Base-by-base conservation (phyloP, 2,797 vertebrate species). In the Crocidura indochinensis region DNA sequence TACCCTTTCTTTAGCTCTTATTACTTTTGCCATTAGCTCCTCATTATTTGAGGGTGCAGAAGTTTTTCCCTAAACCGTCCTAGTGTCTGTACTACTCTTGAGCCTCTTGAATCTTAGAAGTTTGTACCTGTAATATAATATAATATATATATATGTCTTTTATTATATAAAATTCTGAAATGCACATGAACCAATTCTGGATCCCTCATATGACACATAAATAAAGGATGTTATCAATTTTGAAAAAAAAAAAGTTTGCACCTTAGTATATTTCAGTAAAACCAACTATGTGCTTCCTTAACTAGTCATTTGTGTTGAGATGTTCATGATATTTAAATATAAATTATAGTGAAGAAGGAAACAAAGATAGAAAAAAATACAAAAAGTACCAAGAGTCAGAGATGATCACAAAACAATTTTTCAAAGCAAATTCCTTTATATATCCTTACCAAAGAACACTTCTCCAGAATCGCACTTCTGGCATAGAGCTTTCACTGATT, bases 221-320 rank as follows among this genome's bases (percentile, higher is more conserved):
- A 38, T 38, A 38, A 38, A 38, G 38, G 38, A 38, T 38, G 38
- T 38, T 38, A 38, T 38, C 38, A 38, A 38, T 38, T 38, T 38
- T 38, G 38, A 38, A 38, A 38, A 38, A 38, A 38, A 38, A 38
- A 44, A 87, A 91, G 26, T 53, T 51, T 46, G 75, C 38, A 19
- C 60, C 68, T 87, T 79, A 20, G 78, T 69, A 92, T 47, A 69
- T 51, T n/a, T n/a, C n/a, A 75, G 10, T 84, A n/a, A 90, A 56
- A 12, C 24, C 15, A 67, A 1, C 29, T 29, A 22, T 53, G 69
- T 22, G 0, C 44, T 22, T 77, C 67, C 47, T 65, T 67, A 65
- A n/a, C 62, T 88, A 68, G 44, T 7, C 4, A 77, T 73, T 60
- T 60, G 7, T 49, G 29, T 76, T 69, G 38, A 65, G 56, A 76